Evolutionary conservation across 1,140 invertebrate genomes (phyloP).

Genomic region (Atta texana): DNA sequence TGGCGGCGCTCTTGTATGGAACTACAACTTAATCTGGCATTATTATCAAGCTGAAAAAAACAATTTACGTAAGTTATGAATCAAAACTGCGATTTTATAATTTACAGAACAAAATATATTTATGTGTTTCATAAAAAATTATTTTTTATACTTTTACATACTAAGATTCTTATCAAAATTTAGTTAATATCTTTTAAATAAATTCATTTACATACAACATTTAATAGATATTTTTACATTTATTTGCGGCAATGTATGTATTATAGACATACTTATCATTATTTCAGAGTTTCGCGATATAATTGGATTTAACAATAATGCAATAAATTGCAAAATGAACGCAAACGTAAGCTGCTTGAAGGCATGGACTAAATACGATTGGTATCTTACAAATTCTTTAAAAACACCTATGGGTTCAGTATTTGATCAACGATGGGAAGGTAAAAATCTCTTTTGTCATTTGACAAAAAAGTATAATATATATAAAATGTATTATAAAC

Average conservation of each 20-base stretch:
- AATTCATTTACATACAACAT: not conserved
- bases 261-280: not conserved
- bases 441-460: constrained; percentile 2
- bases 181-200: not conserved
- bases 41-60: not conserved
- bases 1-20: constrained; percentile 66
- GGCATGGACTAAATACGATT: not conserved
- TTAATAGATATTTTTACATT: not conserved
- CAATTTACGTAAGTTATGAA: constrained; percentile 29
- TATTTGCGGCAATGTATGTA: not conserved
- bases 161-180: not conserved
- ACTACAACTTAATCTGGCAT: constrained; percentile 25
- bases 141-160: not conserved
- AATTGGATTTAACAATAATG: not conserved
- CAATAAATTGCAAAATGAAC: constrained; percentile 52
- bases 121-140: not conserved
- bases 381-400: constrained; percentile 48
- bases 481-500: not conserved
- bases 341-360: not conserved
- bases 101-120: not conserved
- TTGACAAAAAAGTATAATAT: no score
- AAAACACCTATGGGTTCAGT: constrained; percentile 62
- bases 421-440: constrained; percentile 73
- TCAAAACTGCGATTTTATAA: not conserved
- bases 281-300: constrained; percentile 4